Evolutionary conservation across 1,140 invertebrate species (phyloP), one percentile per base, ranked within the genome.

Genomic region (Rhopalosiphum maidis): DNA sequence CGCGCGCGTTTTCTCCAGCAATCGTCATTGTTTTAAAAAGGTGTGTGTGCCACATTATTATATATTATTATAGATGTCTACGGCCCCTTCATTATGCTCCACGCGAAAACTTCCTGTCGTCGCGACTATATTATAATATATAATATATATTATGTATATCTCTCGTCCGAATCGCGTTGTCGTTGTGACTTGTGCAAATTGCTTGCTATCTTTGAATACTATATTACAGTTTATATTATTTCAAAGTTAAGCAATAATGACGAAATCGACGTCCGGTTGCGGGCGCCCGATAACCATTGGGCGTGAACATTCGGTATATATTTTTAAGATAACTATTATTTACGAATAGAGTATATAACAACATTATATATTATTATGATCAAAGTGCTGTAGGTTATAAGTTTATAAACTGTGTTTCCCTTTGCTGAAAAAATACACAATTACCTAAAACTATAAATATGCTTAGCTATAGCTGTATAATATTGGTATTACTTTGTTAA

Each of bases 71-170:
- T 25, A 55, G 23, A n/a, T n/a, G 15, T 30, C 86, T n/a, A 22
- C 18, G n/a, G 51, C 48, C n/a, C 46, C 86, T 87, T 54, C 51
- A 89, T 54, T 89, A 89, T 55, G 22, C 22, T 5, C 11, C 23
- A 6, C 51, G 51, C 87, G 22, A 89, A 89, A 89, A 89, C 87
- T 89, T 89, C 87, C 87, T 89, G 87, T 55, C 48, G 22, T n/a
- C 51, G 77, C 35, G 15, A n/a, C 60, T 18, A n/a, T 77, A 46
- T 46, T 46, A 46, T 3, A 46, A 46, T 54, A 54, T 60, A n/a
- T 68, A 15, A 25, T 60, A 46, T 54, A 54, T 60, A 18, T 68
- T 11, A 25, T 60, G 22, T 30, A 77, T 77, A 77, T n/a, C 30
- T 77, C 15, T 77, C 60, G 60, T 77, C 30, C 30, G 30, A 77